Conservation (phyloP, 1,140 invertebrate genomes). For the Bombus picipes region DNA sequence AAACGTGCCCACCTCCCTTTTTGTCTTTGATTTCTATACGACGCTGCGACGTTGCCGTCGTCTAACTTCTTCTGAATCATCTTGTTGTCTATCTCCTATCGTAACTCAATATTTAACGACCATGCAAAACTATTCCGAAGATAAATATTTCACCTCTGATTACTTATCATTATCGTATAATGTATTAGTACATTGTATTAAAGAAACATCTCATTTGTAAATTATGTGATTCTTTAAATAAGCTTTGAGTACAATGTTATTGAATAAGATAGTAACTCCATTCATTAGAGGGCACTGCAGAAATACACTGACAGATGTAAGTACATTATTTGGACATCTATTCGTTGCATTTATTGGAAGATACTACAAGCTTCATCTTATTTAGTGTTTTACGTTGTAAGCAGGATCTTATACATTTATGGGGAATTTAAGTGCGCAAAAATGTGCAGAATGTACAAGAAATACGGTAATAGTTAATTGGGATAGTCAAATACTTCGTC, state of each 20-base stretch:
- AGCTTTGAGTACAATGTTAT: neutral
- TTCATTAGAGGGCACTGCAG: neutral
- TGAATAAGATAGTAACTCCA: neutral
- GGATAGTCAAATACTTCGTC: no score
- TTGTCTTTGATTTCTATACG: slow-evolving; percentile 1
- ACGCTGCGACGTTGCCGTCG: neutral
- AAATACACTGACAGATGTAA: neutral
- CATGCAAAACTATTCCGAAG: neutral
- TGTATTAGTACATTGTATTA: neutral
- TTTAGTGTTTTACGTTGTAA: no score
- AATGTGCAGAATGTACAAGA: no score
- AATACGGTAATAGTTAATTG: no score
- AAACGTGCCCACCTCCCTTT: neutral
- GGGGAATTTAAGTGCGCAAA: no score
- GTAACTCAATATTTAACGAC: neutral
- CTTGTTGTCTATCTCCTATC: neutral
- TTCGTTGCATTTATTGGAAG: no score
- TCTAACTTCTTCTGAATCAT: neutral
- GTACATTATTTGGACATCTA: no score
- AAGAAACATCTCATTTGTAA: no score
- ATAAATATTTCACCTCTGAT: neutral
- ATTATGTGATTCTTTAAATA: no score
- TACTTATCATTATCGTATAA: neutral
- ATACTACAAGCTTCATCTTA: no score
- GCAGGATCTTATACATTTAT: no score